Conservation (phyloP, 2,113 vertebrate genomes). For the Tupaia chinensis region DNA sequence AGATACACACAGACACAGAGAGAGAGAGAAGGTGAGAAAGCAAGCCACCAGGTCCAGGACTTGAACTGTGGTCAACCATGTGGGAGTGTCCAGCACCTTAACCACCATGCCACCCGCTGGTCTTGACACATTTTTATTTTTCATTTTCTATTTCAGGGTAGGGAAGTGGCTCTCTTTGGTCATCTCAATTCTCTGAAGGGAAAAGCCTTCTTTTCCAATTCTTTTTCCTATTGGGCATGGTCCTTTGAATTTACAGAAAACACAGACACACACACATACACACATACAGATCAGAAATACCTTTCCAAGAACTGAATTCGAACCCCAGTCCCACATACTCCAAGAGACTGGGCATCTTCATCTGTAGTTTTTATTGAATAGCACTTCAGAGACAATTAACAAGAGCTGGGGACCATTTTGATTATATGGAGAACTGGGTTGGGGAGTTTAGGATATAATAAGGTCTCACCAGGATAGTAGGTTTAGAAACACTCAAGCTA, state of each 20-base stretch:
- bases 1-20: no score
- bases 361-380: fast-evolving
- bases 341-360: not conserved
- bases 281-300: not conserved
- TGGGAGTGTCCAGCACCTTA: no score
- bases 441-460: not conserved
- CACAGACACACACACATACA: no score
- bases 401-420: not conserved
- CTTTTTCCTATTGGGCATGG: not conserved
- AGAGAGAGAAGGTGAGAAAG: no score
- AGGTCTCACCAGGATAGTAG: not conserved
- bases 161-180: not conserved
- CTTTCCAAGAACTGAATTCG: not conserved
- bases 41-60: no score
- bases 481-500: not conserved
- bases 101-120: no score
- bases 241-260: not conserved
- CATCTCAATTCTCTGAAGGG: not conserved
- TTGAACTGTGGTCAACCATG: no score
- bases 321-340: not conserved
- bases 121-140: not conserved
- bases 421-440: not conserved
- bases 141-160: constrained; percentile 16
- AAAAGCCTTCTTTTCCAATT: not conserved
- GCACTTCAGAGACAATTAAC: not conserved